These are phyloP conservation scores for Sipunculus nudus DNA, from an alignment of 2,888 invertebrate genomes.

Conservation along the genomic window DNA sequence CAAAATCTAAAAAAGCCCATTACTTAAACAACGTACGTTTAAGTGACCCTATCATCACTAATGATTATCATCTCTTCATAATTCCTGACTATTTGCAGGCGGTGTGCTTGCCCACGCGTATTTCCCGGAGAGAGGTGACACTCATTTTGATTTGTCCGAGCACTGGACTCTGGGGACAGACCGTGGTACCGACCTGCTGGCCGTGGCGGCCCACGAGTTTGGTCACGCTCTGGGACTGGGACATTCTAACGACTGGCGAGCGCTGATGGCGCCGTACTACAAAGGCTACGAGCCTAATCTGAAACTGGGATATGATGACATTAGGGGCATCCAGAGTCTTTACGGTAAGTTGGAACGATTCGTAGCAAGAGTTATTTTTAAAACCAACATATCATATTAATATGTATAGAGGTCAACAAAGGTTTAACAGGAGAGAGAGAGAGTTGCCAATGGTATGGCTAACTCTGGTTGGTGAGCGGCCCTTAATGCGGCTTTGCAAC, in stretches of 20 bases:
- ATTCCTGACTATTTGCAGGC: too few species aligned
- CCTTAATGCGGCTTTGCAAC: too few species aligned
- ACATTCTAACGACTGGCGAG: constrained; percentile 54
- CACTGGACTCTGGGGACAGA: constrained; percentile 55
- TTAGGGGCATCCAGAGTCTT: constrained; percentile 53
- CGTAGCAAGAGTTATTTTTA: too few species aligned
- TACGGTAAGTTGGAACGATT: constrained; percentile 60
- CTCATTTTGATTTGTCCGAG: constrained; percentile 65
- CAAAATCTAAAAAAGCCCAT: too few species aligned
- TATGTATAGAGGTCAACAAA: too few species aligned
- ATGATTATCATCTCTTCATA: too few species aligned
- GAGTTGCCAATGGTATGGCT: too few species aligned
- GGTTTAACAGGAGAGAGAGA: too few species aligned
- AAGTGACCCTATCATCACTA: too few species aligned
- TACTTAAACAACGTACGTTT: too few species aligned
- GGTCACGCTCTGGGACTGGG: constrained; percentile 65
- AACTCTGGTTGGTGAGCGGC: too few species aligned
- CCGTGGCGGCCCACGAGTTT: constrained; percentile 64
- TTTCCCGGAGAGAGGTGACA: constrained; percentile 62
- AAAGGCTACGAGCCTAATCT: constrained; percentile 59
- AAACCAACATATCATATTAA: too few species aligned
- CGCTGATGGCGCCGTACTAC: constrained; percentile 64
- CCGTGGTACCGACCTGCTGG: constrained; percentile 53
- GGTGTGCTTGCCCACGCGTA: constrained; percentile 63
- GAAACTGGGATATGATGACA: constrained; percentile 56